phyloP scores from a whole-genome alignment of 2,888 invertebrate genomes.

The Diogma glabrata region DNA sequence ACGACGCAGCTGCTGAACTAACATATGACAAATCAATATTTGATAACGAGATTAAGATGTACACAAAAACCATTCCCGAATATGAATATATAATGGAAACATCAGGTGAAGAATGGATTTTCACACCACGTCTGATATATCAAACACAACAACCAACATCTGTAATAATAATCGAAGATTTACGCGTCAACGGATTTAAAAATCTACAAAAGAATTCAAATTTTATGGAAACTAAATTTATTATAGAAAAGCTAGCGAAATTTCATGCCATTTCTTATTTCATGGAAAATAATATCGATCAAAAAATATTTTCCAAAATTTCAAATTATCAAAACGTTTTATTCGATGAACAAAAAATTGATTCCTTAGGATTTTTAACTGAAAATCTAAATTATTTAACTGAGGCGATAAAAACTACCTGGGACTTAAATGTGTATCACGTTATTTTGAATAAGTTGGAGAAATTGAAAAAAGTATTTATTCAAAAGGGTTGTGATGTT shows the following conservation, averaged over 20 bases:
- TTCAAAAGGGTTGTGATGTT: conserved; percentile 10
- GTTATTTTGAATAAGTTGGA: conserved; percentile 9
- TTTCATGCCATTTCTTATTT: conserved; percentile 40
- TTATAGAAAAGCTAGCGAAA: conserved; percentile 36
- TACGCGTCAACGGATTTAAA: conserved; percentile 35
- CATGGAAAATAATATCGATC: conserved; percentile 35
- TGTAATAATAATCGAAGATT: conserved; percentile 36
- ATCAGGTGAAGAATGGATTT: conserved; percentile 5
- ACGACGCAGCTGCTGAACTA: background rate
- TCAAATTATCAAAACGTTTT: conserved; percentile 10
- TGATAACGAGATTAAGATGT: conserved; percentile 18
- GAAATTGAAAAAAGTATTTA: conserved; percentile 10
- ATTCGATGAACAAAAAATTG: conserved; percentile 12
- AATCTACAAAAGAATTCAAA: conserved; percentile 37
- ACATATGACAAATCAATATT: conserved; percentile 12
- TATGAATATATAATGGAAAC: conserved; percentile 14
- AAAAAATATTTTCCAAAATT: background rate
- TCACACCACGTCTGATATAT: conserved; percentile 13
- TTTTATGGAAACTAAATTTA: conserved; percentile 34
- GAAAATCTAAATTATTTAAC: conserved; percentile 13
- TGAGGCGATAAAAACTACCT: conserved; percentile 11
- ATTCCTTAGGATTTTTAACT: conserved; percentile 11
- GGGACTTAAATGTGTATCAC: conserved; percentile 5
- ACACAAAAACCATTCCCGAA: conserved; percentile 16
- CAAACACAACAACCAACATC: conserved; percentile 14